Base-by-base conservation (phyloP, 2,888 invertebrate genomes). In the Phanerotoma sp. region DNA sequence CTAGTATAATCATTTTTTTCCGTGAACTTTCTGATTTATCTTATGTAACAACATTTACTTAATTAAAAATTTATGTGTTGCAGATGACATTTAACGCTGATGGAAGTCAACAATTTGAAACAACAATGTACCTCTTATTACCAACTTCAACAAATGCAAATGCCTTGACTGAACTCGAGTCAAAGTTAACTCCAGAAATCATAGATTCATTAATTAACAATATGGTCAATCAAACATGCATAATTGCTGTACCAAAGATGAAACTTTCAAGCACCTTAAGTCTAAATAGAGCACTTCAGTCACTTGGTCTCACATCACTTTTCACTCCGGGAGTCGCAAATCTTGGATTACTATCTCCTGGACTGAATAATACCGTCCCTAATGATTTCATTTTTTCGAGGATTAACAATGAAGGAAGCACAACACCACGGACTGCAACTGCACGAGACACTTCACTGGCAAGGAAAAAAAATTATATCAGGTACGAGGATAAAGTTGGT, bases 181-280 rank as follows among this genome's bases (percentile, higher is more conserved):
- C 72, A 1, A 69, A 70, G 2, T 64, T 87, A 16, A 80, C 80
- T 35, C 77, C 80, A 21, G 70, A 75, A 0, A 78, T 78, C 49
- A 75, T 87, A 22, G 79, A 84, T 18, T 61, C 68, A 1, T 62
- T 86, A 30, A 82, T 84, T 13, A 70, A 67, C 11, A 77, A 77
- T 48, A 80, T 82, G 68, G 71, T 65, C 2, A 75, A 74, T 22
- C 78, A 77, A 5, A 78, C 81, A 5, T 80, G 84, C 21, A 77
- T 87, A 3, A 71, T 87, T 0, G 78, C 84, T 28, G 80, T 87
- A 30, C 91, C 91, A 1, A 88, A 86, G 72, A 86, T 92, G 86
- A 84, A 86, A 63, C 75, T 92, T 2, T 81, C 84, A 57, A 83
- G 80, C 42, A 82, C 80, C 0, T 65, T 83, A 3, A 80, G 82